Evolutionary conservation across 2,797 vertebrate genomes (phyloP).

Genomic region (Fringilla coelebs): DNA sequence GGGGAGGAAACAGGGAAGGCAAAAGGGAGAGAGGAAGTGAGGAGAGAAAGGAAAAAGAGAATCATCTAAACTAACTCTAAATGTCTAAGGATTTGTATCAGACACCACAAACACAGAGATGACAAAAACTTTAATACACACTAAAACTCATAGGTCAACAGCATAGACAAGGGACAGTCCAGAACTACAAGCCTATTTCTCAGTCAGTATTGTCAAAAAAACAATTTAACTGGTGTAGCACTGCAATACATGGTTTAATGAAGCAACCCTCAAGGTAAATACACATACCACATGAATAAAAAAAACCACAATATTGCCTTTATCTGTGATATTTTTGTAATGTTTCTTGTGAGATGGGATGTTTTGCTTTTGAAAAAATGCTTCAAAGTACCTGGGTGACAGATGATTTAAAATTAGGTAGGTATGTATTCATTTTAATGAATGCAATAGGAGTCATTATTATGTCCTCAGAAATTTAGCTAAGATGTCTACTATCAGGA

Average conservation of each 20-base stretch:
- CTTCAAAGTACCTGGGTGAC: neutral
- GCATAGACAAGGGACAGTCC: neutral
- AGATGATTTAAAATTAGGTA: neutral
- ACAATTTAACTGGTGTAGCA: neutral
- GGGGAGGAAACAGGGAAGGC: neutral
- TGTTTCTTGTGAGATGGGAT: neutral
- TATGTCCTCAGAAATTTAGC: neutral
- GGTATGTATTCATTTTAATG: neutral
- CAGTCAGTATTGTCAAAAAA: neutral
- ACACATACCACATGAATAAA: neutral
- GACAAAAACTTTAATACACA: neutral
- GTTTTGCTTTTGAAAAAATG: neutral
- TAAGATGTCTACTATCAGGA: constrained; percentile 30
- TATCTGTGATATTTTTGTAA: neutral
- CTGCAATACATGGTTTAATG: neutral
- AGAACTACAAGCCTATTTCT: neutral
- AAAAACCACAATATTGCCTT: neutral
- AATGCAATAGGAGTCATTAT: neutral
- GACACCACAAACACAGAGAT: neutral
- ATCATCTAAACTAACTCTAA: neutral
- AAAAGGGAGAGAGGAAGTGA: neutral
- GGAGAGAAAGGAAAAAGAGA: neutral
- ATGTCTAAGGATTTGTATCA: neutral
- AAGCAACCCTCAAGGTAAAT: neutral
- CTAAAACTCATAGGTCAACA: neutral